These are phyloP conservation scores for Yponomeuta malinellus DNA, from an alignment of 2,888 invertebrate genomes.

Conservation along the genomic window DNA sequence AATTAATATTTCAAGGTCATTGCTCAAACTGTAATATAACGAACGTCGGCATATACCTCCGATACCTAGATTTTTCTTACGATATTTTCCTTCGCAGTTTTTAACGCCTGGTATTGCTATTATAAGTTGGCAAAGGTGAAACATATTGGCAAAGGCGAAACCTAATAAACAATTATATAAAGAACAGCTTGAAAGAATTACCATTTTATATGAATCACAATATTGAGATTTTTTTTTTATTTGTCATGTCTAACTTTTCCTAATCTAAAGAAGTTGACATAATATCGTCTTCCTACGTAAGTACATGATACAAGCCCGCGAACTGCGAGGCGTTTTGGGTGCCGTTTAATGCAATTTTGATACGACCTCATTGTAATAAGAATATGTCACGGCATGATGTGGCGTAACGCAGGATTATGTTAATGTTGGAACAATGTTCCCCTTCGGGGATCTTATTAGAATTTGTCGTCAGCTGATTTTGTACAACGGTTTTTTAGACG, in stretches of 20 bases:
- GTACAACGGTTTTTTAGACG: not conserved
- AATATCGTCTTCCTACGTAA: not conserved
- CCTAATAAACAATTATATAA: too few species aligned
- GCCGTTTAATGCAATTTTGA: slow-evolving; percentile 58
- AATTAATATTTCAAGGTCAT: too few species aligned
- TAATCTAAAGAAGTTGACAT: not conserved
- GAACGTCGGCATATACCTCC: too few species aligned
- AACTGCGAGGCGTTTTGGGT: slow-evolving; percentile 33
- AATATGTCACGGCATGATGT: slow-evolving; percentile 22
- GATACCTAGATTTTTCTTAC: too few species aligned
- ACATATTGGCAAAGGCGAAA: too few species aligned
- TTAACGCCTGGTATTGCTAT: too few species aligned
- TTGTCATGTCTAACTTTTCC: not conserved
- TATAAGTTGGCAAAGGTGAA: too few species aligned
- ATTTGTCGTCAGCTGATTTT: not conserved
- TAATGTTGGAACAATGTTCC: slow-evolving; percentile 22
- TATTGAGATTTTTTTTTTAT: not conserved
- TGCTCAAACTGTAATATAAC: too few species aligned
- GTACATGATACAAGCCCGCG: slow-evolving; percentile 25
- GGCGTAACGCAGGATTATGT: slow-evolving; percentile 28
- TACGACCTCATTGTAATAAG: slow-evolving; percentile 38
- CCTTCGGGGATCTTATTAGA: slow-evolving; percentile 19
- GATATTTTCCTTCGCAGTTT: too few species aligned
- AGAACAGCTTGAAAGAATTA: too few species aligned
- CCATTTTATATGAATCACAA: not conserved